Evolutionary conservation across 2,797 vertebrate species (phyloP), one percentile per base, ranked within the genome.

Genomic region (Garrulus glandarius): DNA sequence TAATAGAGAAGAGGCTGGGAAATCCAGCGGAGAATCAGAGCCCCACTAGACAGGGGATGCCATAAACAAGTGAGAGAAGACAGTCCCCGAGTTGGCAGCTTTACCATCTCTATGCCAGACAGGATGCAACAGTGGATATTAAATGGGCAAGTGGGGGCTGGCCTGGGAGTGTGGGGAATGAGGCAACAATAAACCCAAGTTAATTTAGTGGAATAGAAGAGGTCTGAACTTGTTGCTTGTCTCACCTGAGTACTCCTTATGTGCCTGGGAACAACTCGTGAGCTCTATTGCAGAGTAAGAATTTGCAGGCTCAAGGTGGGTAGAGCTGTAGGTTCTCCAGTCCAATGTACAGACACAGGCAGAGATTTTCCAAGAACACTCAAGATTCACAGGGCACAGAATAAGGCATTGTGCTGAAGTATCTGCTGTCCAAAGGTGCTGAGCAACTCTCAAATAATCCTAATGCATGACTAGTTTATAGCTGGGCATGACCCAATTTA

Each of bases 91-190:
- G 32, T 1, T 79, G 79, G 77, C 44, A 84, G 76, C 27, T 18
- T 87, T 63, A 44, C 59, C 47, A 61, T 52, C 55, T 55, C 2
- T 43, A 3, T 32, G 36, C 50, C 86, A 90, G 90, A 84, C 77
- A 89, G 77, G 89, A 92, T 81, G 34, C 76, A 88, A 69, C 1
- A 1, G 20, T 88, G 76, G 89, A 88, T 95, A 96, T 94, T 96
- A 97, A 95, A 63, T 67, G 94, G 84, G 95, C 94, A 95, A 93
- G 95, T 37, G 82, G 86, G 84, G 39, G 92, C 96, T 94, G 84
- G 95, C 49, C 91, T 94, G 57, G 57, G 89, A 97, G 91, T 7
- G 65, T 64, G 81, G 46, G 34, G 95, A 96, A 95, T 96, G 95
- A 95, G 61, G 87, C 69, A 96, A 95, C 89, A 97, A 91, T 94